Conservation (phyloP, 2,113 vertebrate genomes). For the Spea bombifrons region DNA sequence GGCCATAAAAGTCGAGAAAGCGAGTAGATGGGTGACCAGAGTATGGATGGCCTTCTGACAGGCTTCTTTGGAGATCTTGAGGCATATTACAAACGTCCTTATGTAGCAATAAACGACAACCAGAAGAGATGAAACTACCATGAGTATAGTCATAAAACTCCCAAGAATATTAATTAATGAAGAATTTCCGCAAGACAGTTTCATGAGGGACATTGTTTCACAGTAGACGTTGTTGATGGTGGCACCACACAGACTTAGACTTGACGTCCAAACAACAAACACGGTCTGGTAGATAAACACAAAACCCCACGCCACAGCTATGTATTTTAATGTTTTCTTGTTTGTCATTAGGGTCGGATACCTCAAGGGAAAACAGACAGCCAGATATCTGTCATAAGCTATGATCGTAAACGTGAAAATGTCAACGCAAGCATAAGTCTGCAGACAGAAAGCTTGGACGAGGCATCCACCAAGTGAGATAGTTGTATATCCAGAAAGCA, state of each 20-base stretch:
- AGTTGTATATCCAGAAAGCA: neutral
- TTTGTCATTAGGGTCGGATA: neutral
- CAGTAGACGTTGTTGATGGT: conserved; percentile 1
- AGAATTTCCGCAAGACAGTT: neutral
- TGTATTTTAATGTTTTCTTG: neutral
- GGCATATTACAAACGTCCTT: neutral
- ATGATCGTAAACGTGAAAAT: neutral
- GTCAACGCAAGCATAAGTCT: neutral
- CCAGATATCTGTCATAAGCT: conserved; percentile 10
- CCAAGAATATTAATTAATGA: neutral
- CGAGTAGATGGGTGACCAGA: neutral
- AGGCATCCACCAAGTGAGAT: neutral
- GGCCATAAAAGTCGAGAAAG: neutral
- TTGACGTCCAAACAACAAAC: neutral
- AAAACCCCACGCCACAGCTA: neutral
- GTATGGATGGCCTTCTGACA: conserved; percentile 21
- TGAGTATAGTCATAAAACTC: neutral
- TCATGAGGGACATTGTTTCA: neutral
- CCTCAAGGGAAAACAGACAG: neutral
- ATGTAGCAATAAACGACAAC: conserved; percentile 9
- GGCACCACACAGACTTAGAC: neutral
- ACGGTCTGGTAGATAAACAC: neutral
- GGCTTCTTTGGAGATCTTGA: neutral
- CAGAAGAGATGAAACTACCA: neutral
- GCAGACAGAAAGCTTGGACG: neutral